Conservation (phyloP, 2,113 vertebrate species). For the Salminus brasiliensis region DNA sequence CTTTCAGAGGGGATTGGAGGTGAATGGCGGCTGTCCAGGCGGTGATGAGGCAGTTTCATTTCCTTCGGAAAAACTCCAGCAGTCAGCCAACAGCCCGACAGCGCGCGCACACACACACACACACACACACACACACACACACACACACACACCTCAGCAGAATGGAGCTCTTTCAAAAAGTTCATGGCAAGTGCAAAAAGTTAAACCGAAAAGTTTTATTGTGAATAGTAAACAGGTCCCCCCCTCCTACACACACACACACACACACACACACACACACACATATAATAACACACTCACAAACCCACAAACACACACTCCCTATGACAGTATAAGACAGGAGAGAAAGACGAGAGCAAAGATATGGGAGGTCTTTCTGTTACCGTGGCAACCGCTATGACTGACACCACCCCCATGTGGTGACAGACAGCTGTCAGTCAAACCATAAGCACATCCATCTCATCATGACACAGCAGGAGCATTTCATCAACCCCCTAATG, state of each 20-base stretch:
- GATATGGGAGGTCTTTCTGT: not conserved
- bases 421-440: constrained; percentile 48
- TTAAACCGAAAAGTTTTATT: not conserved
- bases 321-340: not conserved
- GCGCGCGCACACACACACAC: constrained; percentile 1
- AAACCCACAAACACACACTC: not conserved
- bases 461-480: constrained; percentile 21
- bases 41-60: constrained; percentile 1
- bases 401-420: constrained; percentile 8
- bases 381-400: constrained; percentile 3
- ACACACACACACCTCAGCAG: not conserved
- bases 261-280: not conserved
- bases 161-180: not conserved
- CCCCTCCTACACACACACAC: not conserved
- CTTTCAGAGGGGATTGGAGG: not conserved
- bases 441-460: constrained; percentile 26
- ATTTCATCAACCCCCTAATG: constrained; percentile 32
- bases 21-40: not conserved
- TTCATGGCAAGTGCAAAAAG: constrained; percentile 36
- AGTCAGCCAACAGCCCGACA: constrained; percentile 28
- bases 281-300: not conserved
- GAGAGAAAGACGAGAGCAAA: not conserved
- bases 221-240: not conserved
- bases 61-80: constrained; percentile 17
- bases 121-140: not conserved